Evolutionary conservation across 2,888 invertebrate genomes (phyloP).

Genomic region (Eupithecia dodoneata): DNA sequence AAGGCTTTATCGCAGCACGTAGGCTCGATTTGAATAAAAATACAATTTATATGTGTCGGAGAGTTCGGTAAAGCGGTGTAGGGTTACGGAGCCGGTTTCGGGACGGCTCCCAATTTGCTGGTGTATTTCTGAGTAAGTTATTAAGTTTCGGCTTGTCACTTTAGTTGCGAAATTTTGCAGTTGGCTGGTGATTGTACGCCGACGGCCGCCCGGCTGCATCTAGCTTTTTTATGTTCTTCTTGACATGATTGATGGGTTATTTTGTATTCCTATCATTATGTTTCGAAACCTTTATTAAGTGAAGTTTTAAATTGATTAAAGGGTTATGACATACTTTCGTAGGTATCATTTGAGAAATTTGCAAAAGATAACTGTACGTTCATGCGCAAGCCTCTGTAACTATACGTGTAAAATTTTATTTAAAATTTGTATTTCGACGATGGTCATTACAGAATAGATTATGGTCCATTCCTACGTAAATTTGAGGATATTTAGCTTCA

Average conservation of each 20-base stretch:
- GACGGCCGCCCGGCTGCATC: constrained; percentile 49
- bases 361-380: neutral
- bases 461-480: neutral
- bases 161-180: constrained; percentile 80
- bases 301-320: constrained; percentile 18
- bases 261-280: constrained; percentile 29
- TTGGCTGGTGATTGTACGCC: constrained; percentile 58
- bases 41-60: constrained; percentile 83
- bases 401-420: neutral
- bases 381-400: neutral
- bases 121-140: constrained; percentile 83
- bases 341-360: constrained; percentile 6
- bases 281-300: constrained; percentile 26
- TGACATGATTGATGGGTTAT: constrained; percentile 38
- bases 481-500: constrained; percentile 2
- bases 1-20: constrained; percentile 80
- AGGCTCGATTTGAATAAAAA: constrained; percentile 83
- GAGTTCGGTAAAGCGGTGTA: constrained; percentile 76
- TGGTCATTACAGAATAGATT: neutral
- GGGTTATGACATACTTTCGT: constrained; percentile 5
- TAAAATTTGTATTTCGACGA: neutral
- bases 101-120: constrained; percentile 81
- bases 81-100: constrained; percentile 79
- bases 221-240: constrained; percentile 47
- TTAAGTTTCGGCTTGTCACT: constrained; percentile 84